These are phyloP conservation scores for Acleris holmiana DNA, from an alignment of 2,888 invertebrate species.

Conservation along the genomic window DNA sequence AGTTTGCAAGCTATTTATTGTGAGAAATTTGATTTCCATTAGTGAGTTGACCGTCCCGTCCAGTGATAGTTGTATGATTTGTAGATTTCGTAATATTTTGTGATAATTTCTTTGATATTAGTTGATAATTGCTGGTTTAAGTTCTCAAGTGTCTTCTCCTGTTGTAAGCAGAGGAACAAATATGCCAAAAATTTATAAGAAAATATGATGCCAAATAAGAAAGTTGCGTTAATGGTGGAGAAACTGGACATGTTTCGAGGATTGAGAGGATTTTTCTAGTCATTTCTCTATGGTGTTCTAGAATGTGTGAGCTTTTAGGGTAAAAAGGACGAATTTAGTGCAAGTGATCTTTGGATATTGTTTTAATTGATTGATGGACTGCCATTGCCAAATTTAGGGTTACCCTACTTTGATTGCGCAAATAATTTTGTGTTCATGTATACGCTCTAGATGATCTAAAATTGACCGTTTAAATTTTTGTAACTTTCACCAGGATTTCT, in stretches of 20 bases:
- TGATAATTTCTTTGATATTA: conserved; percentile 44
- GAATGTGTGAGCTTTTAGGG: conserved; percentile 77
- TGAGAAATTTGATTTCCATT: conserved; percentile 55
- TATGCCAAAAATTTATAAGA: conserved; percentile 47
- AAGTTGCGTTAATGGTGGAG: conserved; percentile 47
- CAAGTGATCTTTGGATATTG: conserved; percentile 31
- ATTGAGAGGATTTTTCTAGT: conserved; percentile 53
- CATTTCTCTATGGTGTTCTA: conserved; percentile 60
- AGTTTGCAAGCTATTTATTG: conserved; percentile 53
- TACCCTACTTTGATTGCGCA: conserved; percentile 1
- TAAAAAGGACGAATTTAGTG: conserved; percentile 64
- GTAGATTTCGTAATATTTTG: conserved; percentile 50
- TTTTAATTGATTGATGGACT: conserved; percentile 40
- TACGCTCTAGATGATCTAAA: too few species aligned
- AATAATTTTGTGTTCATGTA: background rate
- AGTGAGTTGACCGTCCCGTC: conserved; percentile 80
- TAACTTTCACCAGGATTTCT: too few species aligned
- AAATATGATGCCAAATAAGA: conserved; percentile 53
- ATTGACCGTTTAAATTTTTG: too few species aligned
- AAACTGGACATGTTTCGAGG: conserved; percentile 2
- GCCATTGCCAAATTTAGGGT: conserved; percentile 29
- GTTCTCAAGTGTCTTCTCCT: conserved; percentile 54
- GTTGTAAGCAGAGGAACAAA: conserved; percentile 62
- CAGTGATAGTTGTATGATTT: conserved; percentile 67
- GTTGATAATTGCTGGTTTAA: conserved; percentile 43